phyloP scores from a whole-genome alignment of 1,140 invertebrate species.

The Aphis gossypii region DNA sequence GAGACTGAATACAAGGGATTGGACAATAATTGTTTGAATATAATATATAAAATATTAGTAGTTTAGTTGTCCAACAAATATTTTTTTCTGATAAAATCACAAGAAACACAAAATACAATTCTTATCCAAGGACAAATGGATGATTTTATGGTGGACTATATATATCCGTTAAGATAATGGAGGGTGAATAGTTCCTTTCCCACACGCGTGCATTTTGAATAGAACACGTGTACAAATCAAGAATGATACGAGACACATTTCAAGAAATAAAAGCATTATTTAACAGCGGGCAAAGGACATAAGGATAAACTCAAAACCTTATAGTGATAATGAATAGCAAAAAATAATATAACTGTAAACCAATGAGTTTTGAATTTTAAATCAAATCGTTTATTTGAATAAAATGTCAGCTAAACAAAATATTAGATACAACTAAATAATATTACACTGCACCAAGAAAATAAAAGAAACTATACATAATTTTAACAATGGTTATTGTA shows the following conservation, averaged over 20 bases:
- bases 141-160: slow-evolving; percentile 12
- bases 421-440: neutral
- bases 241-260: slow-evolving; percentile 12
- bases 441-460: neutral
- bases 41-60: neutral
- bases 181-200: slow-evolving; percentile 25
- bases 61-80: neutral
- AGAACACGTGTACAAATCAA: slow-evolving; percentile 37
- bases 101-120: neutral
- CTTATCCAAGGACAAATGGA: slow-evolving; percentile 13
- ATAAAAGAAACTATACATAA: neutral
- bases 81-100: slow-evolving; percentile 27
- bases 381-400: slow-evolving; percentile 20
- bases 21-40: neutral
- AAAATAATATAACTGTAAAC: neutral
- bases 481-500: slow-evolving; percentile 4
- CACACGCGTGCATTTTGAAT: slow-evolving; percentile 20
- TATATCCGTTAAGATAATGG: neutral
- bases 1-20: neutral
- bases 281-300: neutral
- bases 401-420: neutral
- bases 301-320: neutral
- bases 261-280: slow-evolving; percentile 29
- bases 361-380: neutral
- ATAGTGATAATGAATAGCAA: neutral